Conservation (phyloP, 2,888 invertebrate species). For the Atethmia centrago region DNA sequence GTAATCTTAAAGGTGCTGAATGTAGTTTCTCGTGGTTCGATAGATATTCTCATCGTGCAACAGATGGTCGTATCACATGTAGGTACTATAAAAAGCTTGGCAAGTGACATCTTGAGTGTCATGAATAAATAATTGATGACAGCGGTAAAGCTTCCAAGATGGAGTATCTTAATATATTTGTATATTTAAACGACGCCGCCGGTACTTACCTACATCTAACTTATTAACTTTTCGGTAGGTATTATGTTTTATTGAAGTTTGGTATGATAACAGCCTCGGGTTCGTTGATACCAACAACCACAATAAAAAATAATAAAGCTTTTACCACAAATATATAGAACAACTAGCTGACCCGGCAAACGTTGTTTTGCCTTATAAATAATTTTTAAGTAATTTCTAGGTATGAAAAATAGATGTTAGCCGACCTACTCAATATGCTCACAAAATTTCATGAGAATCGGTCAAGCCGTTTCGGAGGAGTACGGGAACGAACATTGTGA, state of each 20-base stretch:
- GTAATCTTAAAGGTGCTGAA: neutral
- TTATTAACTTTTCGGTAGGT: no score
- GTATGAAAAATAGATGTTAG: no score
- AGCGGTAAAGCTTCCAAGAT: constrained; percentile 23
- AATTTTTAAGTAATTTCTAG: no score
- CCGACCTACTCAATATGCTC: no score
- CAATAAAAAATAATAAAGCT: no score
- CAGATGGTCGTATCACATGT: constrained; percentile 23
- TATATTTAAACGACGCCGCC: constrained; percentile 21
- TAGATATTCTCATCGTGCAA: neutral
- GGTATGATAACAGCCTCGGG: neutral
- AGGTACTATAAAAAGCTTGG: constrained; percentile 24
- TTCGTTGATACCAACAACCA: neutral
- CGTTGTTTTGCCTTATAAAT: no score
- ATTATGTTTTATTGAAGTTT: neutral
- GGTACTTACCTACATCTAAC: constrained; percentile 1
- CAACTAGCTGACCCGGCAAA: no score
- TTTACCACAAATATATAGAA: no score
- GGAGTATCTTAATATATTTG: constrained; percentile 15
- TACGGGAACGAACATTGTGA: no score
- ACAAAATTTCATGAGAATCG: no score
- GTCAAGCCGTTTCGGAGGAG: no score
- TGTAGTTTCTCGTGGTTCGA: neutral
- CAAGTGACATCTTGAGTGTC: constrained; percentile 29
- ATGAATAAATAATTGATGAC: constrained; percentile 37